These are phyloP conservation scores for Drosophila leonis DNA, from an alignment of 2,888 invertebrate species.

Conservation along the genomic window DNA sequence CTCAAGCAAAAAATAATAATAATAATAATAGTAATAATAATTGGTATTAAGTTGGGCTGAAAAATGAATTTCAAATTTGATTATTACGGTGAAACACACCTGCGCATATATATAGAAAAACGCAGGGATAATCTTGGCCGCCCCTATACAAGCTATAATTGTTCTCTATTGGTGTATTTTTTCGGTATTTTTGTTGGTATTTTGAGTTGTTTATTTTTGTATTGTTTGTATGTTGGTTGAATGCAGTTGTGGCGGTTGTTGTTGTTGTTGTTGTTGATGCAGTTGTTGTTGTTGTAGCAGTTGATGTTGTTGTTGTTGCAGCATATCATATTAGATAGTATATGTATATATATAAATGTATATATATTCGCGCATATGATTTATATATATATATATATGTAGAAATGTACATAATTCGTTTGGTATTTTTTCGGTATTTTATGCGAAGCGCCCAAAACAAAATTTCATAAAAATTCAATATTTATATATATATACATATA, in stretches of 20 bases:
- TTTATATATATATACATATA: constrained; percentile 19
- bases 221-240: constrained; percentile 10
- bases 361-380: constrained; percentile 23
- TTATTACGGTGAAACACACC: constrained; percentile 83
- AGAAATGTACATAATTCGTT: constrained; percentile 32
- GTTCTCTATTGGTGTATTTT: constrained; percentile 49
- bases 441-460: constrained; percentile 51
- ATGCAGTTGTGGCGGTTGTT: constrained; percentile 39
- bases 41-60: constrained; percentile 36
- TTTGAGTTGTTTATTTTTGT: constrained; percentile 21
- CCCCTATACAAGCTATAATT: constrained; percentile 64
- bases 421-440: constrained; percentile 27
- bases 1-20: constrained; percentile 32
- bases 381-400: constrained; percentile 32
- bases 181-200: constrained; percentile 31
- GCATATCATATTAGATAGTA: constrained; percentile 21
- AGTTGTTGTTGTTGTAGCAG: constrained; percentile 36
- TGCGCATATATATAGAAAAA: constrained; percentile 85
- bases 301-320: constrained; percentile 37
- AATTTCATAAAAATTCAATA: constrained; percentile 11
- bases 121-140: constrained; percentile 84
- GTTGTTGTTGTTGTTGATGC: constrained; percentile 40
- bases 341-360: constrained; percentile 19
- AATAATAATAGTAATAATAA: constrained; percentile 23
- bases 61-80: constrained; percentile 49